Evolutionary conservation across 1,140 invertebrate species (phyloP), one percentile per base, ranked within the genome.

Genomic region (Anadara kagoshimensis): DNA sequence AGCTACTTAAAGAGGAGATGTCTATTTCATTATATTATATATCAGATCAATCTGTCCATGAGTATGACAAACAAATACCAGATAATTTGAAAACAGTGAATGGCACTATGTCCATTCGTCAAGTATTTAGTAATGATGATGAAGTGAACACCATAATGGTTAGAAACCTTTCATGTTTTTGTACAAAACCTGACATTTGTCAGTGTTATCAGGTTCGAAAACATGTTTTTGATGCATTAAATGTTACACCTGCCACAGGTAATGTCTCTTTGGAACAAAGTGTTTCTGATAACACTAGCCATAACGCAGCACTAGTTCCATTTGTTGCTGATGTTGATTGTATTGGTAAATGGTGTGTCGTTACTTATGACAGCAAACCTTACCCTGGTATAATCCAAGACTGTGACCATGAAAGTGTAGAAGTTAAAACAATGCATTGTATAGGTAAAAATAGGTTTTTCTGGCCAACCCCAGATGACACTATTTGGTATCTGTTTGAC

Each of bases 61-160:
- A 53, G 11, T 41, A 62, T 26, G 18, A 24, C 16, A 12, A 45
- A 0, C 8, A 63, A 1, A 11, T 51, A 20, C 18, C 26, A 16
- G 12, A 59, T 0, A 7, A 24, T 14, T 41, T 69, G 1, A 57
- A 67, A 29, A 12, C 73, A 11, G 51, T 75, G 16, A 41, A 57
- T 24, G 64, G 69, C 4, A 76, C 76, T 4, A 62, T 75, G 67
- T 58, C 20, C 14, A 36, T 78, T 5, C 64, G 76, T 43, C 76
- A 75, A 36, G 20, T 75, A 4, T 24, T n/a, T n/a, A n/a, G n/a
- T n/a, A n/a, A n/a, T n/a, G n/a, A n/a, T n/a, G n/a, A n/a, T n/a
- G n/a, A n/a, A n/a, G n/a, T n/a, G n/a, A n/a, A n/a, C n/a, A n/a
- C n/a, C n/a, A n/a, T n/a, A n/a, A n/a, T n/a, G n/a, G n/a, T n/a